Percentiles rank a stretch among this genome's conserved stretches.
These are phyloP conservation scores for Lepidocyrtinus sp. DNA, from an alignment of 2,888 invertebrate species.

Conservation along the genomic window DNA sequence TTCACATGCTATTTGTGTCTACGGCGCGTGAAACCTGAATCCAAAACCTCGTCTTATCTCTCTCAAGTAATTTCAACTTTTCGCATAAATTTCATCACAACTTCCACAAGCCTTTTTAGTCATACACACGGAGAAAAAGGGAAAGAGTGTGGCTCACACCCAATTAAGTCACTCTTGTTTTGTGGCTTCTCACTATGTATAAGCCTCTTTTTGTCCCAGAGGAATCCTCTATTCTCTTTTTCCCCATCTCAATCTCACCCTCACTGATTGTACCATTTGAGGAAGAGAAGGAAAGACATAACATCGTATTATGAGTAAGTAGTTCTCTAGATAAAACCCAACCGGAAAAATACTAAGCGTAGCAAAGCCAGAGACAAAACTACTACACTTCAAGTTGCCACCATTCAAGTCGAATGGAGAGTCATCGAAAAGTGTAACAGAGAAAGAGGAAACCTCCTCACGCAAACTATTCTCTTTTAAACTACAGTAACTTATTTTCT, in stretches of 20 bases:
- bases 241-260: not conserved
- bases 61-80: slow-evolving; percentile 70
- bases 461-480: no score
- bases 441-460: no score
- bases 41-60: slow-evolving; percentile 69
- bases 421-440: no score
- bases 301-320: slow-evolving; percentile 27
- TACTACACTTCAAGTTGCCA: no score
- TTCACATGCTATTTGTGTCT: slow-evolving; percentile 66
- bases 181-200: slow-evolving; percentile 66
- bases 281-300: not conserved
- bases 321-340: slow-evolving; percentile 9
- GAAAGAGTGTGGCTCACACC: slow-evolving; percentile 65
- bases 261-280: not conserved
- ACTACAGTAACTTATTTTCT: no score
- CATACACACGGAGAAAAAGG: no score
- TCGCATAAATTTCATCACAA: slow-evolving; percentile 70
- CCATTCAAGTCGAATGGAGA: no score
- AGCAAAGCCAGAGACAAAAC: no score
- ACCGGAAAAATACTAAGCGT: no score
- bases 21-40: slow-evolving; percentile 65
- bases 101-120: slow-evolving; percentile 51
- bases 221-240: slow-evolving; percentile 52
- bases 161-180: slow-evolving; percentile 70
- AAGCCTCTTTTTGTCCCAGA: slow-evolving; percentile 61